These are phyloP conservation scores for Wasmannia auropunctata DNA, from an alignment of 1,140 invertebrate species.

Conservation along the genomic window DNA sequence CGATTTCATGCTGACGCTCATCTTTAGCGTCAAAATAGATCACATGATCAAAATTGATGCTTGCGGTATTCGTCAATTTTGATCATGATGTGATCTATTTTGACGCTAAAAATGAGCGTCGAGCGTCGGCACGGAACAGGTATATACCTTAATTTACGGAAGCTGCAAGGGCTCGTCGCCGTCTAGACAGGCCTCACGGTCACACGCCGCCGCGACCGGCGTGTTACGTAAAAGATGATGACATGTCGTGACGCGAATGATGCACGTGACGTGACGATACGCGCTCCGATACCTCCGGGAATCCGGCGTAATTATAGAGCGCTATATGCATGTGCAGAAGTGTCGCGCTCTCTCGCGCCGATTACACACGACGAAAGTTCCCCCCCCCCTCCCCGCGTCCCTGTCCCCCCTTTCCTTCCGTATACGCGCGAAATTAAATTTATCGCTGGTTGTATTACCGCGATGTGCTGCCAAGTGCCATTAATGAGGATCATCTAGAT, in stretches of 20 bases:
- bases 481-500: constrained; percentile 4
- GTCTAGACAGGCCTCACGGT: constrained; percentile 7
- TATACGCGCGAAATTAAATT: constrained; percentile 13
- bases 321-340: too few relatives aligned
- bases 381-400: too few relatives aligned
- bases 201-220: neutral
- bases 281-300: neutral
- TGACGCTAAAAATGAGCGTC: too few relatives aligned
- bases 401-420: neutral
- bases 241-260: constrained; percentile 20
- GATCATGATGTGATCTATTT: too few relatives aligned
- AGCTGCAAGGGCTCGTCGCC: too few relatives aligned
- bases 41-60: too few relatives aligned
- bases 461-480: neutral
- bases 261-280: constrained; percentile 8
- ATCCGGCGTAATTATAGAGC: constrained; percentile 15
- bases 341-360: neutral
- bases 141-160: too few relatives aligned
- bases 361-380: constrained; percentile 1
- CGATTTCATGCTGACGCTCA: too few relatives aligned
- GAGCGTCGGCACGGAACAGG: too few relatives aligned
- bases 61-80: too few relatives aligned
- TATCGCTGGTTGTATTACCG: neutral
- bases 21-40: too few relatives aligned
- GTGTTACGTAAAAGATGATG: constrained; percentile 36